Evolutionary conservation across 2,797 vertebrate genomes (phyloP), one percentile per base, ranked within the genome.

Genomic region (Thamnophis elegans): DNA sequence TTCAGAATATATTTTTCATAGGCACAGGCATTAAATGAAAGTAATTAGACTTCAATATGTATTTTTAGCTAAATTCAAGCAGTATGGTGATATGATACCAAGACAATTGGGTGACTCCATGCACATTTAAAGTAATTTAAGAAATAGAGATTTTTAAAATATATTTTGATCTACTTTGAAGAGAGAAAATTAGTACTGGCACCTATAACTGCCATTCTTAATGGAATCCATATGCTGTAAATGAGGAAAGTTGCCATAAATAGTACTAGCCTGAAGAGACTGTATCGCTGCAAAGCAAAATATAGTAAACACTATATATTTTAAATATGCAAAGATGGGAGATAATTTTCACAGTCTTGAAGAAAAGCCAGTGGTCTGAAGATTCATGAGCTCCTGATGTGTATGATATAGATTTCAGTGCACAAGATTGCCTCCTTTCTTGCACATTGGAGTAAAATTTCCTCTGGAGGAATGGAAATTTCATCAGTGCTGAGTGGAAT

Each of bases 51-150:
- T 85, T 93, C 54, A 47, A 47, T 82, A 88, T 65, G 32, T 62
- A 51, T 14, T 88, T 89, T 85, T 65, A 58, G 62, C 32, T 60
- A 93, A 78, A 93, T 85, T 53, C 68, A 88, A 32, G 58, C 60
- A 85, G 86, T 85, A 54, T 88, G 65, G 65, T 54, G 51, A 91
- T 91, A 93, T 91, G 85, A 88, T 88, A 91, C 47, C 54, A 91
- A 59, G 92, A 91, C 56, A 85, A 93, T 73, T 78, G 90, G 73
- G 86, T 14, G 68, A 91, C 92, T 93, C 65, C 65, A 91, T 93
- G 90, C 88, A 93, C 60, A 91, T 93, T 62, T 91, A 93, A 93
- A 88, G 89, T 93, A 93, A 93, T 93, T 93, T 93, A 91, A 85
- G 90, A 89, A 93, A 93, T 93, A 91, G 90, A 93, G 58, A 65